Base-by-base conservation (phyloP, 1,140 invertebrate species). In the Heterodera schachtii region DNA sequence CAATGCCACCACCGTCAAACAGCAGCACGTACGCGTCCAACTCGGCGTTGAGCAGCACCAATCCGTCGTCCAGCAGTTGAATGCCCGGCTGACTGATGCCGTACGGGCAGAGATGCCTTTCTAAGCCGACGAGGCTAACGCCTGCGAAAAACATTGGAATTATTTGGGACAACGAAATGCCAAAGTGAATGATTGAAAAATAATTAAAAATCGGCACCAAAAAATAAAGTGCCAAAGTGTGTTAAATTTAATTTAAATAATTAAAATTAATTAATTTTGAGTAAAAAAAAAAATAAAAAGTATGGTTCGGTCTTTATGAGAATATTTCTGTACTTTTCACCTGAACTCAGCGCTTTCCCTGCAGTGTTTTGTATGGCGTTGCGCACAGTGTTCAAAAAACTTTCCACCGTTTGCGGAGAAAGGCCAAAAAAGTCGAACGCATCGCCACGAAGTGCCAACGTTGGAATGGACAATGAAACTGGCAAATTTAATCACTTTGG, bases 1-100 rank as follows among this genome's bases (percentile, higher is more conserved):
- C 8, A 46, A 19, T 79, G 47, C 41, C 47, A 16, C 69, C 81
- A n/a, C 85, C 69, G 43, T 85, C 84, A 75, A 85, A 85, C n/a
- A 86, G 71, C 82, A 85, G 60, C 49, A 86, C 85, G 52, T 87
- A 86, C 13, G 83, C 82, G 64, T 85, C 84, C 19, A 85, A 76
- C 64, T 85, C 84, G 3, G 85, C 74, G 66, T 76, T 80, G 21
- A 85, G 16, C 5, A 84, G 44, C 21, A 86, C 49, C 19, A 85
- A 31, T 41, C 85, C 85, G 57, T 86, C 74, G 31, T 66, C 49
- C 31, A 85, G 66, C 44, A 85, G 60, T 57, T 78, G 46, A 13
- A 85, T 52, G 69, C 73, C 69, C 31, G 85, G 52, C 16, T 78
- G 67, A 4, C 31, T 82, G n/a, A 85, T 71, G 5, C 84, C 84